Evolutionary conservation across 2,888 invertebrate genomes (phyloP), one percentile per base, ranked within the genome.

Genomic region (Drosophila kambysellisi): DNA sequence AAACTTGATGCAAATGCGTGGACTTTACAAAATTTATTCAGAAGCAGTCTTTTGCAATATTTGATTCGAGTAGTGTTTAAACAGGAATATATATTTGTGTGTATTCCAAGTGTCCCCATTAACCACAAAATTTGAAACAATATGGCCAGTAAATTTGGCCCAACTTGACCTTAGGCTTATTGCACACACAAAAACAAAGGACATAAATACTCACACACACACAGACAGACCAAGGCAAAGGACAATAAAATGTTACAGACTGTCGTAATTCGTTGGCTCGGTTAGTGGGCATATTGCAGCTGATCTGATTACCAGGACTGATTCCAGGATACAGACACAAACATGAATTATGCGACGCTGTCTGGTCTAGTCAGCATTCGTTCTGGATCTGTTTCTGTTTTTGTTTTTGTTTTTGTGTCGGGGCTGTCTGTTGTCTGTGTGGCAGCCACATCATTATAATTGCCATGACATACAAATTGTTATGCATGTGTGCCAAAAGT

Each of bases 391-490:
- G 65, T 11, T 32, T 35, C 5, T 61, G 50, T n/a, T 25, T 25
- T n/a, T 41, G 41, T 25, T 53, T 20, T 9, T 57, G 63, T 37
- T 39, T 25, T 25, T 25, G 25, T 25, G 25, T 33, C n/a, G 39
- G 39, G 11, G 33, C 12, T 30, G 15, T 62, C 12, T 30, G 15
- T 62, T 59, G 48, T 17, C 56, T 82, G 71, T 79, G 68, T 58
- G 62, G 60, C 83, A n/a, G 54, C 8, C 37, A 88, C 88, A 79
- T 87, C 76, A 89, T 89, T 87, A 79, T 76, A 73, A 84, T 76
- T 73, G 76, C 54, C 73, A 46, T 82, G 75, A 77, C 71, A 70
- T 76, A 80, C 64, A 75, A 75, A 52, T 75, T 58, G 72, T 66
- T 68, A 62, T 76, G 65, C 65, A 76, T 75, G 74, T 69, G 70